phyloP scores from a whole-genome alignment of 1,140 invertebrate genomes.

The Drosophila lacteicornis region DNA sequence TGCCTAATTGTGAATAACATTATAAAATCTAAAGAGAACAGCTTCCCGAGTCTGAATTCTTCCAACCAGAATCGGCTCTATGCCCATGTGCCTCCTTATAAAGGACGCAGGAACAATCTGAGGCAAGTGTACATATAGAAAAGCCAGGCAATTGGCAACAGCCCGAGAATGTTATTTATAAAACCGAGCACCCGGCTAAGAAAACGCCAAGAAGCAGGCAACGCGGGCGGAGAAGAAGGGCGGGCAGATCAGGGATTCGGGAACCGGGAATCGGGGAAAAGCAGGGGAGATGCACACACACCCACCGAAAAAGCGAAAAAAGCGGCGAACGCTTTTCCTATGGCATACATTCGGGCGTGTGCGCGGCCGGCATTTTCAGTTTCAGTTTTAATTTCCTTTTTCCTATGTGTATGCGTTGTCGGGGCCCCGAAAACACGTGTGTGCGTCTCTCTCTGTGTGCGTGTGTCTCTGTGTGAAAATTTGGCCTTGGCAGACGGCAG shows the following conservation, averaged over 20 bases:
- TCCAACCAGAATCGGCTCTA: neutral
- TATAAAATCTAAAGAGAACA: constrained; percentile 39
- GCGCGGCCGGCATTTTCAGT: constrained; percentile 79
- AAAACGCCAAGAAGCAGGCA: constrained; percentile 47
- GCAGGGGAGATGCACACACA: constrained; percentile 22
- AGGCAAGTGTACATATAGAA: constrained; percentile 45
- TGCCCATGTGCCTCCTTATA: neutral
- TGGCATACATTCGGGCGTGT: constrained; percentile 76
- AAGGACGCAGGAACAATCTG: constrained; percentile 53
- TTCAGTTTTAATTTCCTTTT: constrained; percentile 84
- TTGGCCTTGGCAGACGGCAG: constrained; percentile 74
- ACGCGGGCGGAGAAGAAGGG: constrained; percentile 17
- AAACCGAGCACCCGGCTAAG: constrained; percentile 75
- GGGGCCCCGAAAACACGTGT: constrained; percentile 56
- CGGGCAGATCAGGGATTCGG: constrained; percentile 1
- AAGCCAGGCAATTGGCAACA: constrained; percentile 79
- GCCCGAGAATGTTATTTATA: constrained; percentile 80
- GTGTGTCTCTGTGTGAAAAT: constrained; percentile 65
- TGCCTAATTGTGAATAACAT: constrained; percentile 26
- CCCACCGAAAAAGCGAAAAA: constrained; percentile 26
- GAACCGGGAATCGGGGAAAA: neutral
- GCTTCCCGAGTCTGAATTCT: constrained; percentile 26
- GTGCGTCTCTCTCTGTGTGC: constrained; percentile 22
- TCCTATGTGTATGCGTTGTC: constrained; percentile 79
- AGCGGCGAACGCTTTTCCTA: constrained; percentile 49